A percentile compares a stretch with the other conserved stretches of the same genome.
Conservation (phyloP, 2,888 invertebrate genomes). For the Seira ritae region DNA sequence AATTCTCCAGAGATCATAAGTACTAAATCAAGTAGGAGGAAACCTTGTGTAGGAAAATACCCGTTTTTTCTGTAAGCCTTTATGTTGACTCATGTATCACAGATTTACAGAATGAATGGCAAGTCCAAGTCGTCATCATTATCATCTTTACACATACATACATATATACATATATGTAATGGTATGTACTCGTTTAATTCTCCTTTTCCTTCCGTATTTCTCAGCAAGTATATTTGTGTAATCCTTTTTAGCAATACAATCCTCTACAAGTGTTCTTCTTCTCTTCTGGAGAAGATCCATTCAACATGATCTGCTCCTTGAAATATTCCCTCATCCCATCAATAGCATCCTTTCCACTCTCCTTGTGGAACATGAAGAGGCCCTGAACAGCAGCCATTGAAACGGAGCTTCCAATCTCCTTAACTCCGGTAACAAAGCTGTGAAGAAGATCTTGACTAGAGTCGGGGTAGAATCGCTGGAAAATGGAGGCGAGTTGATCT, state of each 20-base stretch:
- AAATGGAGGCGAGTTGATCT: constrained; percentile 91
- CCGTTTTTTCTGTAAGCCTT: too few relatives aligned
- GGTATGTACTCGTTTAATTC: too few relatives aligned
- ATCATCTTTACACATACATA: too few relatives aligned
- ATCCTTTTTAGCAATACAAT: constrained; percentile 41
- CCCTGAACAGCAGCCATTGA: constrained; percentile 96
- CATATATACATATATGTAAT: too few relatives aligned
- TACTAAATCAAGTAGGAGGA: too few relatives aligned
- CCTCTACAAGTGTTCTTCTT: constrained; percentile 32
- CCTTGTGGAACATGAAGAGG: constrained; percentile 94
- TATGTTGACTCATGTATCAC: too few relatives aligned
- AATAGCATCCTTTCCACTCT: constrained; percentile 81
- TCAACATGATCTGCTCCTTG: constrained; percentile 55
- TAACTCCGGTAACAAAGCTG: constrained; percentile 55
- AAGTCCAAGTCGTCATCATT: too few relatives aligned
- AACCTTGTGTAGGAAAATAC: too few relatives aligned
- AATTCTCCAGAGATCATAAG: too few relatives aligned
- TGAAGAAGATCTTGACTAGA: constrained; percentile 9
- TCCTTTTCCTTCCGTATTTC: too few relatives aligned
- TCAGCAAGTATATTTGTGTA: too few relatives aligned
- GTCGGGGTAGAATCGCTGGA: constrained; percentile 86
- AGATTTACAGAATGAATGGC: too few relatives aligned
- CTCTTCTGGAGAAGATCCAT: constrained; percentile 22
- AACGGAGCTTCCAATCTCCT: constrained; percentile 76
- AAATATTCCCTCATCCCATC: constrained; percentile 79